phyloP scores from a whole-genome alignment of 1,140 invertebrate genomes.

The Drosophila pruinosa region DNA sequence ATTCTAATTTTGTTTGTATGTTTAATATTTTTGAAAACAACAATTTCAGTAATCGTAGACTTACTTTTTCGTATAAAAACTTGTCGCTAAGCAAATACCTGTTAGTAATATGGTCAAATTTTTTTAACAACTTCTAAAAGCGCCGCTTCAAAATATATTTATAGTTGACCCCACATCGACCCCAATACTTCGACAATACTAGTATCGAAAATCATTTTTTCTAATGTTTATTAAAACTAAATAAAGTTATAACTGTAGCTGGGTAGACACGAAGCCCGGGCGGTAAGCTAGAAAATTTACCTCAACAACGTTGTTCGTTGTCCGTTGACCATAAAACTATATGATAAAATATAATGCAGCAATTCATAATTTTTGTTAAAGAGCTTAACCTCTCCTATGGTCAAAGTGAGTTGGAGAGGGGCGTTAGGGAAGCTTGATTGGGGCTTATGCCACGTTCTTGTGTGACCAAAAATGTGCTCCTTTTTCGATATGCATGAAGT shows the following conservation, averaged over 20 bases:
- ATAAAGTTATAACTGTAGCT: slow-evolving; percentile 75
- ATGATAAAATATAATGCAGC: slow-evolving; percentile 80
- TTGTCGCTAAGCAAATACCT: slow-evolving; percentile 17
- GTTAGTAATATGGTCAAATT: background rate
- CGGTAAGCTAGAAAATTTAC: background rate
- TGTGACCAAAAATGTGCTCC: slow-evolving; percentile 57
- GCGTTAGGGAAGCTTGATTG: background rate
- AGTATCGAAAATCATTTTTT: slow-evolving; percentile 2
- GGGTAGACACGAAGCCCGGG: slow-evolving; percentile 50
- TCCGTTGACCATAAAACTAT: slow-evolving; percentile 61
- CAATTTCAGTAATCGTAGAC: too few species aligned
- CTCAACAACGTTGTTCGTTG: slow-evolving; percentile 14
- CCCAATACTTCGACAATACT: background rate
- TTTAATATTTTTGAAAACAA: too few species aligned
- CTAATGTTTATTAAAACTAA: slow-evolving; percentile 76
- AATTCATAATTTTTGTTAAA: slow-evolving; percentile 80
- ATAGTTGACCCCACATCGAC: slow-evolving; percentile 55
- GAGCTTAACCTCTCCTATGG: slow-evolving; percentile 45
- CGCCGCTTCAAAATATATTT: slow-evolving; percentile 16
- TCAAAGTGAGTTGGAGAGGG: background rate
- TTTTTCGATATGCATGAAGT: slow-evolving; percentile 68
- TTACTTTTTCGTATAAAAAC: background rate
- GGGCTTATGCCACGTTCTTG: slow-evolving; percentile 40
- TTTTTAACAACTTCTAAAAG: slow-evolving; percentile 4
- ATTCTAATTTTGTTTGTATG: background rate